Evolutionary conservation across 2,888 invertebrate species (phyloP).

Genomic region (Pandemis heparana): DNA sequence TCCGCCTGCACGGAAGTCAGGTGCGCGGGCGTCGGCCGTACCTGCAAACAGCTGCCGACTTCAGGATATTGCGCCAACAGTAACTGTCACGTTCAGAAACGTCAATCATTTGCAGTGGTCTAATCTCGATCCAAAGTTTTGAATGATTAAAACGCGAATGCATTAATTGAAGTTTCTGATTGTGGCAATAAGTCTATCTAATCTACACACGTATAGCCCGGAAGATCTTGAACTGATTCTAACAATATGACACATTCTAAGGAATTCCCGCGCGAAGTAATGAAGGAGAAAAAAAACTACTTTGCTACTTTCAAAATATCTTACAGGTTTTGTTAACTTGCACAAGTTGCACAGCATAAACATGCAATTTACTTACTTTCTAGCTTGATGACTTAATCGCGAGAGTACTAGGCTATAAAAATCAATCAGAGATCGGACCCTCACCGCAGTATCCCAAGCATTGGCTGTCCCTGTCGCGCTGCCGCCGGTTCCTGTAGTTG

Average conservation of each 20-base stretch:
- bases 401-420: constrained; percentile 50
- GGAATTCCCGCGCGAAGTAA: too few relatives aligned
- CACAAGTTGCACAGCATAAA: background rate
- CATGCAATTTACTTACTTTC: constrained; percentile 11
- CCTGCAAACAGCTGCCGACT: constrained; percentile 78
- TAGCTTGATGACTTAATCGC: constrained; percentile 7
- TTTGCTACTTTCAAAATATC: too few relatives aligned
- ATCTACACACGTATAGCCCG: too few relatives aligned
- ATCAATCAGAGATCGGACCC: constrained; percentile 79
- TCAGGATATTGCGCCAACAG: constrained; percentile 10
- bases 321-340: background rate
- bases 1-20: constrained; percentile 98
- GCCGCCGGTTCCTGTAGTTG: constrained; percentile 69
- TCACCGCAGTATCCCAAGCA: constrained; percentile 94
- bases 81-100: background rate
- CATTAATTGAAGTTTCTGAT: background rate
- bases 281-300: too few relatives aligned
- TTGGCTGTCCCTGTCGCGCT: constrained; percentile 81
- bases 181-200: background rate
- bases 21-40: constrained; percentile 97
- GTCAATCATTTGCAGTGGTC: background rate
- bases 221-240: background rate
- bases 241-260: too few relatives aligned
- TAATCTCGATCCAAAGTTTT: background rate
- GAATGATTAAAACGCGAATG: too few relatives aligned